Evolutionary conservation across 2,888 invertebrate species (phyloP), one percentile per base, ranked within the genome.

Genomic region (Trissoscelio sp.): DNA sequence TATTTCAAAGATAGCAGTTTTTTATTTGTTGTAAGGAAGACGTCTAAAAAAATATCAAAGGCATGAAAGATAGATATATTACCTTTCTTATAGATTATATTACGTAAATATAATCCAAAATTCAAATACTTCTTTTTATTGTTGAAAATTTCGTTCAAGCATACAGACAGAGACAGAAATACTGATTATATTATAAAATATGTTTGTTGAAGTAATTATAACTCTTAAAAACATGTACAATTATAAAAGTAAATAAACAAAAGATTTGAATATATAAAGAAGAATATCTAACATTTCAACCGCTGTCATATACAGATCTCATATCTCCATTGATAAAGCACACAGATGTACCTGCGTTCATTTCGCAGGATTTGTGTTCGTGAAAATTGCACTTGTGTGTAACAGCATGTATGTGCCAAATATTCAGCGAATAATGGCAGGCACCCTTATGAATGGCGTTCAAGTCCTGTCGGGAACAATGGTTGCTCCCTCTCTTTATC

Each of bases 401-500:
- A 70, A 57, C 66, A 39, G 16, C 58, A 81, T 77, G 73, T 77
- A 53, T 82, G 70, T 64, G 70, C 44, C 79, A 81, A 74, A 55
- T 46, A 74, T 24, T 60, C 83, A 84, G 62, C 48, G 81, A 85
- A 89, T 91, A 90, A 90, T 90, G 89, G 88, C 86, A 89, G 88
- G 85, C 87, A 87, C 89, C 89, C 89, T 89, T 88, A 88, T 87
- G 87, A 87, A 89, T 88, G 89, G 88, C 88, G 87, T 88, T 88
- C 86, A 88, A 87, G 88, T 87, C 88, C 88, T 88, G 85, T 83
- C 79, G 88, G 88, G 89, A 90, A 91, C 91, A 91, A 91, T 91
- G 88, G 88, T 85, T 84, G 82, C 79, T 83, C 83, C 80, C 73
- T 53, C 83, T 77, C 66, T 18, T 42, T 51, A 46, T 58, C 77